A percentile compares a stretch with the other conserved stretches of the same genome.
These are phyloP conservation scores for Campoplex capitator DNA, from an alignment of 2,888 invertebrate species.

Conservation along the genomic window DNA sequence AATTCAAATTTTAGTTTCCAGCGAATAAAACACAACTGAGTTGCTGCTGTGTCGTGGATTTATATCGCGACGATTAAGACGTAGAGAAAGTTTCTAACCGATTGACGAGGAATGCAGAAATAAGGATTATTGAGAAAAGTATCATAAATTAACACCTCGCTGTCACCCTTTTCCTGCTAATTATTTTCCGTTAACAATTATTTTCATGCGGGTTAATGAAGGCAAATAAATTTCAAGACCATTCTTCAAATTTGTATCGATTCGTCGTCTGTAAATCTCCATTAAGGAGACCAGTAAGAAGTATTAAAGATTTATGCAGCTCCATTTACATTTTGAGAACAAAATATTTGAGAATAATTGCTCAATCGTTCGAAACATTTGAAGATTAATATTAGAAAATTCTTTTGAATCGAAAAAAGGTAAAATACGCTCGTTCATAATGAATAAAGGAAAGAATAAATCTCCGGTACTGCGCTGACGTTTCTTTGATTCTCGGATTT, in stretches of 20 bases:
- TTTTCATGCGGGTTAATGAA: neutral
- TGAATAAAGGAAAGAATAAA: neutral
- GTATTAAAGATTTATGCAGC: neutral
- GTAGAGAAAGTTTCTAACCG: constrained; percentile 21
- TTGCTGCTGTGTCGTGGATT: neutral
- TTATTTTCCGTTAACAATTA: neutral
- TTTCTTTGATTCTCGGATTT: neutral
- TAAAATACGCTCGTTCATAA: neutral
- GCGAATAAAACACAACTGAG: constrained; percentile 18
- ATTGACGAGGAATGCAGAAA: neutral
- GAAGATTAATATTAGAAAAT: neutral
- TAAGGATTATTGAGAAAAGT: neutral
- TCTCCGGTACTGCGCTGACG: neutral
- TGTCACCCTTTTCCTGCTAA: neutral
- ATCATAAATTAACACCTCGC: neutral
- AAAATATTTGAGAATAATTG: neutral
- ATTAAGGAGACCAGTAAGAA: too few species aligned
- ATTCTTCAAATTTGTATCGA: neutral
- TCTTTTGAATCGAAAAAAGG: neutral
- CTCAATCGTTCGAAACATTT: neutral
- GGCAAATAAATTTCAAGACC: neutral
- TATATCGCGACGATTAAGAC: constrained; percentile 15
- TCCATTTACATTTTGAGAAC: neutral
- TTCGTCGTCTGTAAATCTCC: neutral
- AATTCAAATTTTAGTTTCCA: constrained; percentile 19